A percentile compares a stretch with the other conserved stretches of the same genome.
These are phyloP conservation scores for Glaucidium brasilianum DNA, from an alignment of 2,113 vertebrate genomes.

Conservation along the genomic window DNA sequence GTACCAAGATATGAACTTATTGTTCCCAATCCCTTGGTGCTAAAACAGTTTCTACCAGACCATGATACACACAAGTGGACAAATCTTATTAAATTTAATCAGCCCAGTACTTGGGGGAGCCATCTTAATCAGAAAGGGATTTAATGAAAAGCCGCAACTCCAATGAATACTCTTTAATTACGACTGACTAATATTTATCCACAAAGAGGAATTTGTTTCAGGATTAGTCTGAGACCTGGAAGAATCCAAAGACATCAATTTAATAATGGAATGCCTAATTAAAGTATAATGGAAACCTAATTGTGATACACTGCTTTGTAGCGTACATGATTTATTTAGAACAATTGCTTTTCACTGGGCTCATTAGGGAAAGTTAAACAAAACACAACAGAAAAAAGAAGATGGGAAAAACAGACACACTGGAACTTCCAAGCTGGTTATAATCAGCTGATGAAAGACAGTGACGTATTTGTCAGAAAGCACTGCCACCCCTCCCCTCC, in stretches of 20 bases:
- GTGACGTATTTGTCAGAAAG: constrained; percentile 44
- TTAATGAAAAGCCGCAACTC: constrained; percentile 71
- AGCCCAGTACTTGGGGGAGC: constrained; percentile 60
- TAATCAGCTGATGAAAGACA: constrained; percentile 58
- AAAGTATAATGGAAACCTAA: constrained; percentile 76
- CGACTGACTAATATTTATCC: constrained; percentile 73
- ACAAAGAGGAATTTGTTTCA: constrained; percentile 75
- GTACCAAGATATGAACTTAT: neutral
- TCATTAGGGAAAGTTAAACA: constrained; percentile 67
- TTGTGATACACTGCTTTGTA: constrained; percentile 73
- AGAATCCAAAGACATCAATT: constrained; percentile 72
- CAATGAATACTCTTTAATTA: constrained; percentile 71
- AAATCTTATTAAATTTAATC: constrained; percentile 72
- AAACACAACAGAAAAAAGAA: constrained; percentile 63
- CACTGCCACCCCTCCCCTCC: neutral
- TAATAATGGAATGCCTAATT: constrained; percentile 77
- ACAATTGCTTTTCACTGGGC: constrained; percentile 68
- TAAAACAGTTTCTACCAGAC: constrained; percentile 67
- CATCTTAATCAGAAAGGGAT: constrained; percentile 74
- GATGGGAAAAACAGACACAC: constrained; percentile 20
- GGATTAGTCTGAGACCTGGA: constrained; percentile 71
- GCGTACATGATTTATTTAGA: constrained; percentile 68
- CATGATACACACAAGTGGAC: constrained; percentile 63
- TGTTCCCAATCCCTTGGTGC: constrained; percentile 20
- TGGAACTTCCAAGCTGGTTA: constrained; percentile 55